Conservation (phyloP, 2,888 invertebrate species). For the Acronicta aceris region DNA sequence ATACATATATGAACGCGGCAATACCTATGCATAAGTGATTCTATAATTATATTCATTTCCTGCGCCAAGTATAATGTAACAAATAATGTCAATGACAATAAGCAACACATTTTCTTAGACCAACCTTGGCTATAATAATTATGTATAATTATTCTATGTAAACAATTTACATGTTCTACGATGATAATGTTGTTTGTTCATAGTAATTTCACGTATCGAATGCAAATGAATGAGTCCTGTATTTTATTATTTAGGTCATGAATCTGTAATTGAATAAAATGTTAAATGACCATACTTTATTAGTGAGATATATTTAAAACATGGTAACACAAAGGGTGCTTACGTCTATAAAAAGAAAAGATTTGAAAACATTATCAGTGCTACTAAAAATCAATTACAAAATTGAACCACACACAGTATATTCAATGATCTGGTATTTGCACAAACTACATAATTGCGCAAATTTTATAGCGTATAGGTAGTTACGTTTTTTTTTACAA, state of each 20-base stretch:
- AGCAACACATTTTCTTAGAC: slow-evolving; percentile 49
- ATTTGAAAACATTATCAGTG: too few relatives aligned
- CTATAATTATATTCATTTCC: slow-evolving; percentile 53
- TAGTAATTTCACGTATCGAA: slow-evolving; percentile 42
- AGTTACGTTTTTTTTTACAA: too few relatives aligned
- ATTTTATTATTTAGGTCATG: slow-evolving; percentile 34
- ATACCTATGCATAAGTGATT: slow-evolving; percentile 43
- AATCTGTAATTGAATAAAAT: slow-evolving; percentile 11
- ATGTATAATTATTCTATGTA: slow-evolving; percentile 39
- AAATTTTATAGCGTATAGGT: not conserved
- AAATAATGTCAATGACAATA: slow-evolving; percentile 59
- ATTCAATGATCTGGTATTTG: not conserved
- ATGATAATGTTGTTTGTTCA: slow-evolving; percentile 35
- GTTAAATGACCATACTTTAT: slow-evolving; percentile 1
- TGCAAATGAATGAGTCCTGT: slow-evolving; percentile 35
- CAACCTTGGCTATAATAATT: slow-evolving; percentile 51
- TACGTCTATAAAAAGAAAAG: too few relatives aligned
- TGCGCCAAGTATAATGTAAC: slow-evolving; percentile 49
- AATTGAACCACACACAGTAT: not conserved
- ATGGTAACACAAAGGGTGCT: not conserved
- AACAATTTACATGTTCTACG: slow-evolving; percentile 43
- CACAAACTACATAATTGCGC: not conserved
- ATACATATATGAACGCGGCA: slow-evolving; percentile 22
- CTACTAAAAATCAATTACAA: too few relatives aligned
- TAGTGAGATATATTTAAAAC: not conserved